Base-by-base conservation (phyloP, 2,888 invertebrate species). In the Neelides folsomi region DNA sequence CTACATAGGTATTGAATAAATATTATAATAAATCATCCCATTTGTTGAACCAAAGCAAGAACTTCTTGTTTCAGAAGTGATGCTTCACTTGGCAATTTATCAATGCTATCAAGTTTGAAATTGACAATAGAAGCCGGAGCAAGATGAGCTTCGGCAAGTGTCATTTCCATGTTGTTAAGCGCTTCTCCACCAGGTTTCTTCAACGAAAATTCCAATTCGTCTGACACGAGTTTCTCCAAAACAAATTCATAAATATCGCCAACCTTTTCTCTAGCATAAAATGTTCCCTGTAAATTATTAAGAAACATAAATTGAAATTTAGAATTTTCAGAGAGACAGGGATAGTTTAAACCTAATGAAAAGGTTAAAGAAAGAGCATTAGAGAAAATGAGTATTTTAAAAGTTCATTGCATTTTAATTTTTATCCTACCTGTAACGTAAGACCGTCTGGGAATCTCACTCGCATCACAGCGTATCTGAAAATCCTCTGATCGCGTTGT, bases 401-500 rank as follows among this genome's bases (percentile, higher is more conserved):
- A 13, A 15, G 13, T 40, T 38, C 19, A 36, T 19, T 42, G 47
- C 8, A 20, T 16, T n/a, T n/a, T 6, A n/a, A n/a, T n/a, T n/a
- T n/a, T n/a, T n/a, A 44, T 54, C 50, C 63, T 68, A 84, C 86
- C 76, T 87, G 86, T 55, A 90, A 71, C 54, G 83, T 76, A 60
- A 86, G 77, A 1, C 85, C 85, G 71, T 90, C 88, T 0, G 94
- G 93, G 69, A 95, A 89, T 49, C 88, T 77, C 37, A 95, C 75
- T 62, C 94, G 74, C 52, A 95, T 81, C 46, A 94, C 73, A 2
- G 86, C 80, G 69, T 84, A 95, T 9, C 36, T 18, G 27, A 35
- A 35, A 19, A 83, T 83, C 50, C 83, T 76, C 68, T 85, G 77
- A 66, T 84, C 85, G 47, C 84, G 73, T 55, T 81, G 71, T 67